These are phyloP conservation scores for Cladorhizidae sp. DNA, from an alignment of 37 sponge, comb jelly and placozoan species.

Conservation along the genomic window DNA sequence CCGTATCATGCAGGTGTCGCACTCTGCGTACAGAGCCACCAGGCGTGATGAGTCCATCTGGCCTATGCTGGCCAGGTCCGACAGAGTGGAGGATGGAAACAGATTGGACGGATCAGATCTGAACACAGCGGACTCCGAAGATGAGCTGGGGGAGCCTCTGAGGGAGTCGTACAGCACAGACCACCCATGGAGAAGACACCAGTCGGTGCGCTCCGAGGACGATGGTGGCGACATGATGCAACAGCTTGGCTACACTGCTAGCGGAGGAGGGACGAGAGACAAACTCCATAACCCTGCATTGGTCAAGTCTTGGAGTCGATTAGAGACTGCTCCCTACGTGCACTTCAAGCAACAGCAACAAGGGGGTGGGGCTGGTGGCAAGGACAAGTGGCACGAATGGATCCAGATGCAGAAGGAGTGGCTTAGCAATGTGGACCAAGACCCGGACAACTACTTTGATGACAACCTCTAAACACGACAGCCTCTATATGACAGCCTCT, in stretches of 20 bases:
- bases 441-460: slow-evolving; percentile 58
- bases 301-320: slow-evolving; percentile 18
- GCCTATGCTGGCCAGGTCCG: no score
- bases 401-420: slow-evolving; percentile 53
- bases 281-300: neutral
- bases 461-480: slow-evolving; percentile 48
- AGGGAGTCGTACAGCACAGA: no score
- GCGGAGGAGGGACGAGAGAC: no score
- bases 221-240: neutral
- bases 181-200: no score
- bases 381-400: slow-evolving; percentile 49
- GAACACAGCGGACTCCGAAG: no score
- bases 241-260: no score
- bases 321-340: slow-evolving; percentile 12
- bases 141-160: neutral
- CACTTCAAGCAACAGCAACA: slow-evolving; percentile 16
- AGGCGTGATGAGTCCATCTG: no score
- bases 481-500: no score
- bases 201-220: neutral
- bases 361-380: neutral
- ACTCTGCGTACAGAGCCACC: no score
- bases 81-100: neutral
- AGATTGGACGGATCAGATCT: neutral
- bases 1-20: no score
- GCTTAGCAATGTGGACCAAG: slow-evolving; percentile 36